Evolutionary conservation across 2,113 vertebrate species (phyloP).

Genomic region (Gobio gobio): DNA sequence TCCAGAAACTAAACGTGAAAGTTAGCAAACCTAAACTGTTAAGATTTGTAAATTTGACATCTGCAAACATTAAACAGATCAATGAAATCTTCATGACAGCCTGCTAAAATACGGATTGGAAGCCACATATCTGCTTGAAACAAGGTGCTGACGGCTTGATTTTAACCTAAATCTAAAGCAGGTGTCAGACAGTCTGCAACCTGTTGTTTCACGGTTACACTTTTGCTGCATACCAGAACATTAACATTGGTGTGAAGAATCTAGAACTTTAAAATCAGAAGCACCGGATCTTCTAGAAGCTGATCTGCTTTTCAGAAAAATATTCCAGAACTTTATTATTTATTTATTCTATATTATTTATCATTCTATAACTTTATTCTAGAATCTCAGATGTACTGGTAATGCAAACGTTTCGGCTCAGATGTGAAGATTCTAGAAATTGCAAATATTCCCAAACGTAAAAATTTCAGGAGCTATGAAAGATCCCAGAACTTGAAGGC

Average conservation of each 20-base stretch:
- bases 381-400: background rate
- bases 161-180: slow-evolving; percentile 31
- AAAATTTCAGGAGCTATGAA: background rate
- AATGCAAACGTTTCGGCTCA: background rate
- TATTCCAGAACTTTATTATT: background rate
- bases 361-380: background rate
- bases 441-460: background rate
- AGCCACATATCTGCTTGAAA: slow-evolving; percentile 20
- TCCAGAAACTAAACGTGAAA: background rate
- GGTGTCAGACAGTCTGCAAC: slow-evolving; percentile 15
- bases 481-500: background rate
- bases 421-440: background rate
- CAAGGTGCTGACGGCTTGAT: slow-evolving; percentile 17
- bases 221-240: background rate
- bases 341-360: no score
- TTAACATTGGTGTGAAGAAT: background rate
- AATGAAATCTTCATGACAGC: slow-evolving; percentile 6
- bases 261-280: background rate
- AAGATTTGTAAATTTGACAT: background rate
- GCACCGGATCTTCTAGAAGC: background rate
- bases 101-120: slow-evolving; percentile 16
- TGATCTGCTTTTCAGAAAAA: background rate
- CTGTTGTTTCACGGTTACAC: background rate
- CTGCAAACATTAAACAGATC: background rate
- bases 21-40: background rate